These are phyloP conservation scores for Andrena chrysosceles DNA, from an alignment of 2,888 invertebrate species.

Conservation along the genomic window DNA sequence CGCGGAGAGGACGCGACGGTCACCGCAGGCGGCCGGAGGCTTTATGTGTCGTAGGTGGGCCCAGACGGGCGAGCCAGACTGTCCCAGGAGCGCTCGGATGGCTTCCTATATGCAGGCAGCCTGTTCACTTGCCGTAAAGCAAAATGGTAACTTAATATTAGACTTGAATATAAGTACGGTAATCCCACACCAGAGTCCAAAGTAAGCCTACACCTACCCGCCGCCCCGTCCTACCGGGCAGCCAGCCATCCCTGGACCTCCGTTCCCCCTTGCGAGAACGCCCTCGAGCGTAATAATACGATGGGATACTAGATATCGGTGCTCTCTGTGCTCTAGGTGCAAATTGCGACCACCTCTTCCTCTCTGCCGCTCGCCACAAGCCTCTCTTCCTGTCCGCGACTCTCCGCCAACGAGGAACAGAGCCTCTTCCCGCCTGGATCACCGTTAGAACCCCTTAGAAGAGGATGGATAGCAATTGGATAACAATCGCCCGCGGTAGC, in stretches of 20 bases:
- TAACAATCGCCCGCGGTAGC: too few species aligned
- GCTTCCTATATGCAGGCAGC: conserved; percentile 85
- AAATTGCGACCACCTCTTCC: conserved; percentile 72
- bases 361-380: conserved; percentile 3
- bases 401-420: conserved; percentile 3
- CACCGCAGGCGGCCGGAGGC: conserved; percentile 35
- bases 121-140: conserved; percentile 85
- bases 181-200: conserved; percentile 83
- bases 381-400: conserved; percentile 26
- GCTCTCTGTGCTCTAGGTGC: conserved; percentile 69
- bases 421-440: conserved; percentile 9
- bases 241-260: conserved; percentile 67
- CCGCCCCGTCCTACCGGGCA: conserved; percentile 42
- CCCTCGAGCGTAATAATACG: conserved; percentile 79
- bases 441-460: neutral
- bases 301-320: conserved; percentile 79
- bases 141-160: conserved; percentile 85
- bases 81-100: conserved; percentile 83
- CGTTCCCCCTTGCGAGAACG: conserved; percentile 66
- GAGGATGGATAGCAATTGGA: too few species aligned
- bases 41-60: conserved; percentile 78
- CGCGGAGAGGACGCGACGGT: conserved; percentile 35
- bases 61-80: conserved; percentile 80
- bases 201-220: conserved; percentile 83
- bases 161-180: conserved; percentile 84